A percentile compares a stretch with the other conserved stretches of the same genome.
These are phyloP conservation scores for Fundulus diaphanus DNA, from an alignment of 2,797 vertebrate species.

Conservation along the genomic window DNA sequence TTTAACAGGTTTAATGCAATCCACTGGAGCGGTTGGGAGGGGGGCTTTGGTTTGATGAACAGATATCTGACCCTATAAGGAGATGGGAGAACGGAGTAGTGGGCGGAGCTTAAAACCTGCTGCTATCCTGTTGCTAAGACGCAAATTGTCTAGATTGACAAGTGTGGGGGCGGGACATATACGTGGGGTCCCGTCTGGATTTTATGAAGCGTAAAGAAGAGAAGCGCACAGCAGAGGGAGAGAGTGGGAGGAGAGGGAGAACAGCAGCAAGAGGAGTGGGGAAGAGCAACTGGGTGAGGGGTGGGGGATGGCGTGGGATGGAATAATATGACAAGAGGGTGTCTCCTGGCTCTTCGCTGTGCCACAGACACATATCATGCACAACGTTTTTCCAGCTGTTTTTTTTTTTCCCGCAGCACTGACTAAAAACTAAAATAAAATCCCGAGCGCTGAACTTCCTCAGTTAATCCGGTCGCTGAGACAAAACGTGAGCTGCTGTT, in stretches of 20 bases:
- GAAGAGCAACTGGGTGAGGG: conserved; percentile 46
- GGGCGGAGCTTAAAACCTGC: conserved; percentile 53
- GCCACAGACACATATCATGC: conserved; percentile 52
- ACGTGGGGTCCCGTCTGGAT: conserved; percentile 79
- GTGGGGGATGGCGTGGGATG: conserved; percentile 62
- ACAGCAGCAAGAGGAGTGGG: conserved; percentile 54
- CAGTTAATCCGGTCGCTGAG: conserved; percentile 50
- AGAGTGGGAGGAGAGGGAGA: conserved; percentile 76
- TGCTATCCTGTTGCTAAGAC: conserved; percentile 67
- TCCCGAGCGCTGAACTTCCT: conserved; percentile 33
- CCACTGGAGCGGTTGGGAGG: neutral
- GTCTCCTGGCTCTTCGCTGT: conserved; percentile 75
- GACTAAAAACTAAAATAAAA: conserved; percentile 24
- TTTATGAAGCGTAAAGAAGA: conserved; percentile 79
- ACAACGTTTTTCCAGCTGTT: conserved; percentile 77
- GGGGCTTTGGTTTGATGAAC: conserved; percentile 67
- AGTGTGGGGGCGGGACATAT: conserved; percentile 64
- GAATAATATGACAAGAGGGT: conserved; percentile 79
- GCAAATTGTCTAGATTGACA: conserved; percentile 74
- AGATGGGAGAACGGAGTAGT: conserved; percentile 47
- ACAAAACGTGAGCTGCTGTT: conserved; percentile 53
- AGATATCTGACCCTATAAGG: conserved; percentile 77
- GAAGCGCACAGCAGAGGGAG: conserved; percentile 59
- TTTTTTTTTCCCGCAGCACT: conserved; percentile 6
- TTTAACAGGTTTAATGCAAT: neutral